Conservation (phyloP, 2,797 vertebrate species). For the Takifugu rubripes region DNA sequence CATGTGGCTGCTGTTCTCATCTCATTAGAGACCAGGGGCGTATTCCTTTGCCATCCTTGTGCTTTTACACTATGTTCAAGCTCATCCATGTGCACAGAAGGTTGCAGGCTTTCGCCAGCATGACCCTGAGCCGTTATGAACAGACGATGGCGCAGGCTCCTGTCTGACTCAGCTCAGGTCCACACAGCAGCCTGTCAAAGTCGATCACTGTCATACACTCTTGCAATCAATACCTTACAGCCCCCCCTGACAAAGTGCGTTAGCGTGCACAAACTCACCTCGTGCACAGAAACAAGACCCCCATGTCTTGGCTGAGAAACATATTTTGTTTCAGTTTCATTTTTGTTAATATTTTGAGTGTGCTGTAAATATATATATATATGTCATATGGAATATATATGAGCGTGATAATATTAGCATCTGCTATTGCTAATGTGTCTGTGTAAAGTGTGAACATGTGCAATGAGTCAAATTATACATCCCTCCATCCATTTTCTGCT, state of each 20-base stretch:
- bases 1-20: constrained; percentile 37
- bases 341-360: no score
- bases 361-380: neutral
- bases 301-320: neutral
- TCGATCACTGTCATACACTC: constrained; percentile 72
- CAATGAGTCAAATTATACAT: no score
- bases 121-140: constrained; percentile 60
- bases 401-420: no score
- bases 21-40: constrained; percentile 36
- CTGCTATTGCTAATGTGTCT: no score
- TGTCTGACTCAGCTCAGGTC: constrained; percentile 61
- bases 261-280: constrained; percentile 35
- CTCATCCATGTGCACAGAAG: constrained; percentile 48
- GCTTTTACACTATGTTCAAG: constrained; percentile 18
- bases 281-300: neutral
- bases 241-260: constrained; percentile 64
- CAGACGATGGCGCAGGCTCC: constrained; percentile 47
- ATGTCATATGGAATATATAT: neutral
- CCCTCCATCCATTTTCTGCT: no score
- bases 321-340: no score
- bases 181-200: constrained; percentile 69
- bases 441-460: no score
- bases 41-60: constrained; percentile 13
- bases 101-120: constrained; percentile 45
- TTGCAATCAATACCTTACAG: constrained; percentile 73